Conservation (phyloP, 2,888 invertebrate genomes). For the Tryphoninae sp. region DNA sequence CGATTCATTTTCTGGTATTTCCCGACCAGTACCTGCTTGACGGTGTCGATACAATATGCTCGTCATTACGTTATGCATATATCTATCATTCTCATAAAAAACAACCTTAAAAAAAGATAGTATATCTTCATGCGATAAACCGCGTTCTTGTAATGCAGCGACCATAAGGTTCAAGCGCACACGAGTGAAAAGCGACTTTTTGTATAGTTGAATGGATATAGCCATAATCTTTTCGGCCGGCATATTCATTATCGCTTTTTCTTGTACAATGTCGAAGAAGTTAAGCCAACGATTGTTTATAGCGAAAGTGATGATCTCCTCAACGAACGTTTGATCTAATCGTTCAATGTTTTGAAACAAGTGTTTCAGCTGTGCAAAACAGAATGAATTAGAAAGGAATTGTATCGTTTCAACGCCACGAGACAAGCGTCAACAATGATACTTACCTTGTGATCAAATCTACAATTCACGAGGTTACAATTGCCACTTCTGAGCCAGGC, state of each 20-base stretch:
- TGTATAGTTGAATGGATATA: conserved; percentile 1
- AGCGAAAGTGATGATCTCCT: conserved; percentile 19
- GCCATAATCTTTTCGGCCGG: conserved; percentile 2
- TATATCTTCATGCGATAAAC: conserved; percentile 15
- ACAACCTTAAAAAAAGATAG: neutral
- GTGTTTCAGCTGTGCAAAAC: conserved; percentile 30
- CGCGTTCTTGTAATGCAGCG: neutral
- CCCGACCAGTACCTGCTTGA: conserved; percentile 67
- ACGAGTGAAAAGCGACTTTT: neutral
- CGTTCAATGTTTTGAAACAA: neutral
- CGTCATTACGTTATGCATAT: neutral
- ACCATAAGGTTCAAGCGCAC: neutral
- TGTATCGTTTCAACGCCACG: neutral
- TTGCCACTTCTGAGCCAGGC: conserved; percentile 26
- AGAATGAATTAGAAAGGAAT: neutral
- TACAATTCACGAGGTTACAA: conserved; percentile 19
- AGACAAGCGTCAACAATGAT: neutral
- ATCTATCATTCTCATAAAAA: neutral
- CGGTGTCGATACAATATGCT: conserved; percentile 30
- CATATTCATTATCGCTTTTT: conserved; percentile 15
- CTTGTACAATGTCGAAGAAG: conserved; percentile 31
- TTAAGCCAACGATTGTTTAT: neutral
- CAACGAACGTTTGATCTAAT: neutral
- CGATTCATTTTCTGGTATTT: conserved; percentile 63
- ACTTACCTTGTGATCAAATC: conserved; percentile 43